Percentiles rank a stretch among this genome's conserved stretches.
These are phyloP conservation scores for Gibbula magus DNA, from an alignment of 2,888 invertebrate species.

Conservation along the genomic window DNA sequence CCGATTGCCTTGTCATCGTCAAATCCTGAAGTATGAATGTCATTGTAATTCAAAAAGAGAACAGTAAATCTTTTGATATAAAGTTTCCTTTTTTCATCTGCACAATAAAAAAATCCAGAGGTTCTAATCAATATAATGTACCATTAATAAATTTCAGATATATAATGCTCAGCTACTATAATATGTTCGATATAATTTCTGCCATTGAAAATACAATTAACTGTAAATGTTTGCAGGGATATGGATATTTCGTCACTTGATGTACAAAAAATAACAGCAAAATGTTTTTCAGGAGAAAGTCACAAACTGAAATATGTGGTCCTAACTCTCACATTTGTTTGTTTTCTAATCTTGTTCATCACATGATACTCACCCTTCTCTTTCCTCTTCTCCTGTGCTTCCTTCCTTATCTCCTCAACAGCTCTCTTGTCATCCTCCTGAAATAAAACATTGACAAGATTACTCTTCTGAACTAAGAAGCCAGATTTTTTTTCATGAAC, in stretches of 20 bases:
- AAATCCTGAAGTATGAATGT: slow-evolving; percentile 47
- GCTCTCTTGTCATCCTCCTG: slow-evolving; percentile 69
- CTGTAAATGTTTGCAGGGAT: neutral
- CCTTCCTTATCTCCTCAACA: slow-evolving; percentile 60
- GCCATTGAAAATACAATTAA: neutral
- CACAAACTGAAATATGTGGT: neutral
- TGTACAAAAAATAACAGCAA: neutral
- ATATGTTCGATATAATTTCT: neutral
- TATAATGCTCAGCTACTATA: neutral
- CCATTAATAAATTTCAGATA: neutral
- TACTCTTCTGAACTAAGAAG: neutral
- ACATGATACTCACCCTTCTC: slow-evolving; percentile 47
- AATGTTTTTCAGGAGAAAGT: neutral
- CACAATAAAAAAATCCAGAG: neutral
- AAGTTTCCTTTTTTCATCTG: too few relatives aligned
- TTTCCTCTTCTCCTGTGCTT: slow-evolving; percentile 54
- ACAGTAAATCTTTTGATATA: too few relatives aligned
- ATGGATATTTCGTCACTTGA: too few relatives aligned
- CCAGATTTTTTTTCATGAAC: too few relatives aligned
- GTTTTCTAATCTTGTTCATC: neutral
- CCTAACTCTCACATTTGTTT: neutral
- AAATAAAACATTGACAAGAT: slow-evolving; percentile 18
- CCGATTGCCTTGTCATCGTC: slow-evolving; percentile 57
- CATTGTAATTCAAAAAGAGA: too few relatives aligned
- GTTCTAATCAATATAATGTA: neutral